Base-by-base conservation (phyloP, 2,797 vertebrate species). In the Myotis daubentonii region DNA sequence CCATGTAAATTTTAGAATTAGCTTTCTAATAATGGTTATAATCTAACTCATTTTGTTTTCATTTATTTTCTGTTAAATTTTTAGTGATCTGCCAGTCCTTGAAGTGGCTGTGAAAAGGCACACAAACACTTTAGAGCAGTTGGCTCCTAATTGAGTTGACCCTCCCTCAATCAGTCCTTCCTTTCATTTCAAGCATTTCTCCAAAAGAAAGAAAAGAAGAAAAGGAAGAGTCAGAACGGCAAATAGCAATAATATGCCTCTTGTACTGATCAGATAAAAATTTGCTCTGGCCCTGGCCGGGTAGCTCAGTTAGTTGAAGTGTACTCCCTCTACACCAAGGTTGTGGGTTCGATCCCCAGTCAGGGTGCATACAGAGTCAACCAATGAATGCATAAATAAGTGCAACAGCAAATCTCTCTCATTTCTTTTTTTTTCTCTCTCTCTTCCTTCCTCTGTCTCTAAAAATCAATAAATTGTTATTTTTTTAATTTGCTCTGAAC, bases 1-100 rank as follows among this genome's bases (percentile, higher is more conserved):
- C 68, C 19, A 5, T 49, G 20, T 70, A 87, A 72, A 87, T 62
- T 95, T 91, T 62, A 93, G 51, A 94, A 71, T 82, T 76, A 47
- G 33, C n/a, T 88, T 80, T 93, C 49, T 47, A 85, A 62, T 51
- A 44, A 62, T 80, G 33, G 7, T 83, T 81, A 76, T 36, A 81
- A 72, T 88, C 49, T 68, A 76, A 28, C 44, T 80, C 44, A 90
- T 60, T 88, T 22, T 70, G 12, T 74, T 92, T 74, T 19, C 19
- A 68, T 44, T 84, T 85, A 76, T 76, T 75, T 76, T 41, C 84
- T 80, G 16, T 83, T 86, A 53, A 33, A 1, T 20, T 75, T 87
- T 82, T 65, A 82, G 49, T 82, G 53, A 38, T 71, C 82, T 91
- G 36, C 13, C 91, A 81, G 49, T 15, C 30, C 68, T 78, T 80